These are phyloP conservation scores for Hemibagrus wyckioides DNA, from an alignment of 2,113 vertebrate species.

Conservation along the genomic window DNA sequence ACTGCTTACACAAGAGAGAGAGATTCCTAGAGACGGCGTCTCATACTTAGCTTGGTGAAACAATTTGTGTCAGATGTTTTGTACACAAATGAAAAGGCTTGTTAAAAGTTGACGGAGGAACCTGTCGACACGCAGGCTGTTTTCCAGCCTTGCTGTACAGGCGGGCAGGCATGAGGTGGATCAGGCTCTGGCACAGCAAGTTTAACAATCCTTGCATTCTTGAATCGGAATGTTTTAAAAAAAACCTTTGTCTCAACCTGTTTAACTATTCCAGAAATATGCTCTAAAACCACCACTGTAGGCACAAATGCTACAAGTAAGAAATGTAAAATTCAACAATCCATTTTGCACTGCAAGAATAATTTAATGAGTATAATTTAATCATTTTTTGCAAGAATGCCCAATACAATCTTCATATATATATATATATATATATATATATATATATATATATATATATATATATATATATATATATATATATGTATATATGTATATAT, in stretches of 20 bases:
- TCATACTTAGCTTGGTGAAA: constrained; percentile 41
- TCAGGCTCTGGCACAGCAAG: constrained; percentile 56
- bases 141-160: constrained; percentile 36
- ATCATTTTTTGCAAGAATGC: not conserved
- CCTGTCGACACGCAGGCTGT: constrained; percentile 43
- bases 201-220: constrained; percentile 63
- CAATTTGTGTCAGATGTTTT: constrained; percentile 56
- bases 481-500: not conserved
- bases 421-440: not conserved
- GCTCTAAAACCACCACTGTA: constrained; percentile 45
- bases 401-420: not conserved
- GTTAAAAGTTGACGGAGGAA: constrained; percentile 45
- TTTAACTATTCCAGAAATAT: constrained; percentile 69
- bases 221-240: constrained; percentile 67
- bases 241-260: constrained; percentile 75
- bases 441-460: too few relatives aligned
- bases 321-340: constrained; percentile 26
- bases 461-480: constrained; percentile 4
- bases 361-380: not conserved
- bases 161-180: constrained; percentile 49
- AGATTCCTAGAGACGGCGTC: constrained; percentile 44
- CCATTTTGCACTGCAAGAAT: constrained; percentile 6
- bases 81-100: constrained; percentile 55
- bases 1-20: constrained; percentile 52
- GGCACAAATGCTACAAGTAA: constrained; percentile 28